Evolutionary conservation across 2,797 vertebrate species (phyloP), one percentile per base, ranked within the genome.

Genomic region (Anabas testudineus): DNA sequence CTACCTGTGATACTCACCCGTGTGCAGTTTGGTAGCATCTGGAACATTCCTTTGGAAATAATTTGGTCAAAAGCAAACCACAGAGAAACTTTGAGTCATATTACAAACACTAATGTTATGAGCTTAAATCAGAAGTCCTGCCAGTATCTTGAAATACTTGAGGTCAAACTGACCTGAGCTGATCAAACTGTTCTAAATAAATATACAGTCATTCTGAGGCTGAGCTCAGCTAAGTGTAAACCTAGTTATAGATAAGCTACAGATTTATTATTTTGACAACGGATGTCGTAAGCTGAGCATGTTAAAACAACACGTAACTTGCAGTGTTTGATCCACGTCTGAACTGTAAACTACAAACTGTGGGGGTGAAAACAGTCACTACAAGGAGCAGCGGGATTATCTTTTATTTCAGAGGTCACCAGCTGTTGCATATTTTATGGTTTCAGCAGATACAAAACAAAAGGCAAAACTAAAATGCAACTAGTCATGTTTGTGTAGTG

Each of bases 1-100:
- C 87, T 71, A 74, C 87, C 91, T 86, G 76, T 49, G 57, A 91
- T 93, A 94, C 94, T 95, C 90, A 94, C 93, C 93, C 57, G 55
- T 41, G 74, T 73, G 87, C 56, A 58, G 86, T 84, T 84, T 89
- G 81, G 89, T 72, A 67, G 84, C 82, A 71, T 88, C 91, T 86
- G 90, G 88, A 88, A 84, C 83, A 74, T 80, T 83, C 88, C 88
- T 89, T 90, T 57, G 87, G 85, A 87, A 90, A 87, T 86, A 88
- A 89, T 86, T 87, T 73, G 72, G 84, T 87, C 81, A 91, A 89
- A 90, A 85, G 84, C 82, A 93, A 86, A 92, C 85, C 89, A 86
- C 80, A 83, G 78, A 82, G 45, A 79, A 84, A 34, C 71, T 80
- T 81, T 82, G 79, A 85, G 57, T 82, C 74, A 80, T 74, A 81